Evolutionary conservation across 2,888 invertebrate species (phyloP), one percentile per base, ranked within the genome.

Genomic region (Adela reaumurella): DNA sequence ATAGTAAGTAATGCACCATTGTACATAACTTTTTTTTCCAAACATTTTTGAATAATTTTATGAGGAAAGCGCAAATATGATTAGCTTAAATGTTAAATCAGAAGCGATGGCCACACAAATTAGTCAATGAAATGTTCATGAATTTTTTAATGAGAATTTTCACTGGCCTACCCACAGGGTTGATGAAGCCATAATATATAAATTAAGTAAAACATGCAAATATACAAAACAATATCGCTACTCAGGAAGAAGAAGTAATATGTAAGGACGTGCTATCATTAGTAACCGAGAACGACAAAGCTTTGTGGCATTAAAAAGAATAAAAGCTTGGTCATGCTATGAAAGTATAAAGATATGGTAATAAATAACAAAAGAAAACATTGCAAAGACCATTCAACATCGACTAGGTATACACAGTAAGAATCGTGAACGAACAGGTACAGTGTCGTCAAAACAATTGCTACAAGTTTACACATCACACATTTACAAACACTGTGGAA

Each of bases 101-200:
- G n/a, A 44, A 44, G 19, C 19, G 19, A 47, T 65, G 71, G 77
- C 77, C 76, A 76, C 68, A 76, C 76, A 73, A 77, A 70, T 65
- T 70, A 74, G 76, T 78, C 74, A 24, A 24, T 24, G 24, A 24
- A 24, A 24, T 24, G 24, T 6, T 24, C 4, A 35, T 35, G 35
- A 35, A 35, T 35, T 8, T 35, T 24, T 24, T 4, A 24, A 24
- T 24, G 24, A 24, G 5, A 24, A 35, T 35, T 35, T 35, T 14
- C 8, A 35, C 35, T 35, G 35, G 24, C 24, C 24, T 35, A 35
- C 35, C 14, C 35, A 4, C 8, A 24, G 24, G 35, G 35, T 35
- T 24, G 5, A 10, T 24, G 24, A 24, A 24, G 24, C 10, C 6
- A 24, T 24, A 24, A 24, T 24, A 24, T 24, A 24, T 24, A 24